Base-by-base conservation (phyloP, 2,113 vertebrate genomes). In the Odontesthes bonariensis region DNA sequence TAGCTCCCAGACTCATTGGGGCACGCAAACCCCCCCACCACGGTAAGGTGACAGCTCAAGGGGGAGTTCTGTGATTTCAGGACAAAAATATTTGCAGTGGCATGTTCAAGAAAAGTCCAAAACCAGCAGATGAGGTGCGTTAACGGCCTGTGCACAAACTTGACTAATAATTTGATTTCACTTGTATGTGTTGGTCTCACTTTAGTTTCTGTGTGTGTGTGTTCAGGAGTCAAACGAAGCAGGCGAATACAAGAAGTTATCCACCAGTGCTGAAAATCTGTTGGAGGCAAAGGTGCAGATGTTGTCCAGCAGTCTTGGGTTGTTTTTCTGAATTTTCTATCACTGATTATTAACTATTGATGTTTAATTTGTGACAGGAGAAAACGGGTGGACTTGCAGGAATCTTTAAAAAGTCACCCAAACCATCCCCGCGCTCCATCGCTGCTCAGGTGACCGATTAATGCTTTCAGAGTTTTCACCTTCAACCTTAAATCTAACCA, bases 381-480 rank as follows among this genome's bases (percentile, higher is more conserved):
- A 92, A 91, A 63, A 58, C 64, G 0, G 82, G 81, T 68, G 88
- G 79, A 46, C 23, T 89, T 1, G 54, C 81, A 46, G 86, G 81
- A 16, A 42, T 89, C 44, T 91, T 91, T 42, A 92, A 74, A 54
- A 89, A 61, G 79, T 87, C 85, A 47, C 88, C 85, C 13, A 90
- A 87, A 84, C 89, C 83, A 0, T 38, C 86, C 38, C 78, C 56
- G 0, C 76, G 85, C 52, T 23, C 75, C 0, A 0, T 59, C 0
- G 47, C 31, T 3, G 17, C 51, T 0, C 49, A 88, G 85, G 90
- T 92, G n/a, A 76, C 11, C 6, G 64, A n/a, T 73, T 6, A 22
- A 46, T 10, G 1, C 23, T 23, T 32, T 27, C 35, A 8, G 35
- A 38, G 35, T 7, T 38, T 38, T 38, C 35, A 38, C 6, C 35